Percentiles rank a stretch among this genome's conserved stretches.
Evolutionary conservation across 2,888 invertebrate species (phyloP).

Genomic region (Diarsia dahlii): DNA sequence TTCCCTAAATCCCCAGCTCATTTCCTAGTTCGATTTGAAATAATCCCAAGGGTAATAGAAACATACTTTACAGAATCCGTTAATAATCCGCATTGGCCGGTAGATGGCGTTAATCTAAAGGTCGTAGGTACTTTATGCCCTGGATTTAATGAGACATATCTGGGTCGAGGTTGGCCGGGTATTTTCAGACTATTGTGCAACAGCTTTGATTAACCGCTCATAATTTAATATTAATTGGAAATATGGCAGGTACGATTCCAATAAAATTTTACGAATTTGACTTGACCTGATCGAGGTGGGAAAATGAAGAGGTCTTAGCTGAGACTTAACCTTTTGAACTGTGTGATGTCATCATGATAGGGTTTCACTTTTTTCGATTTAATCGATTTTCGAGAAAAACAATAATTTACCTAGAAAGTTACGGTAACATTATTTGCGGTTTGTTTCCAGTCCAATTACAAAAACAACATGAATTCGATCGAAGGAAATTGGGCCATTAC

Average conservation of each 20-base stretch:
- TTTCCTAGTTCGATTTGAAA: constrained; percentile 13
- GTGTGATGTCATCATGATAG: not conserved
- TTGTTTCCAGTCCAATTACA: constrained; percentile 26
- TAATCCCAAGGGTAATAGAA: constrained; percentile 34
- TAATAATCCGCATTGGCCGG: constrained; percentile 31
- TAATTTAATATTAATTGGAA: constrained; percentile 59
- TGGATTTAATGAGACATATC: constrained; percentile 71
- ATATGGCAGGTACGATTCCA: constrained; percentile 29
- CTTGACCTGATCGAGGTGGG: not conserved
- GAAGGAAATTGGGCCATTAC: constrained; percentile 32
- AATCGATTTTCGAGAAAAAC: not conserved
- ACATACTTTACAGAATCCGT: constrained; percentile 7
- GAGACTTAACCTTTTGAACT: constrained; percentile 15
- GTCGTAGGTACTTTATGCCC: constrained; percentile 68
- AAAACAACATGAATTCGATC: constrained; percentile 23
- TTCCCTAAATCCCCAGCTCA: constrained; percentile 1
- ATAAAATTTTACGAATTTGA: not conserved
- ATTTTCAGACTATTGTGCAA: constrained; percentile 87
- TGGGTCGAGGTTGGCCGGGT: constrained; percentile 82
- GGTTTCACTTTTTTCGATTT: too few relatives aligned
- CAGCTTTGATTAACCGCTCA: constrained; percentile 70
- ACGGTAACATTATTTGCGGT: constrained; percentile 5
- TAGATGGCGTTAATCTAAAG: constrained; percentile 67
- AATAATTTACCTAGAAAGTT: not conserved
- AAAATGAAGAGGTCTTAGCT: not conserved